Evolutionary conservation across 2,888 invertebrate species (phyloP).

Genomic region (Microctonus brassicae): DNA sequence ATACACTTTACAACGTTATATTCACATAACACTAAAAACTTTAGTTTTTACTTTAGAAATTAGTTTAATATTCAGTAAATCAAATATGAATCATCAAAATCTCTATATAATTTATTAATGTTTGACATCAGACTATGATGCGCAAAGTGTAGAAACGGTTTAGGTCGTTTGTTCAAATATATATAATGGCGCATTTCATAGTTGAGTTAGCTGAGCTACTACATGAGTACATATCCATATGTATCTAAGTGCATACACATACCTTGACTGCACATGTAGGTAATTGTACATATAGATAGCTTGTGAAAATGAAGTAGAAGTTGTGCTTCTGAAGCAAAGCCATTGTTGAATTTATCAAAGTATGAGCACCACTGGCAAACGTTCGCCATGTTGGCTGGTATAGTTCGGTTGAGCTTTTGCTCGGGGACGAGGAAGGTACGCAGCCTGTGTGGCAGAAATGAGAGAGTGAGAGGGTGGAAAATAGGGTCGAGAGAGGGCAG

Average conservation of each 20-base stretch:
- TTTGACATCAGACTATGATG: too few species aligned
- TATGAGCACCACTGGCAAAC: constrained; percentile 62
- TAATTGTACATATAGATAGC: neutral
- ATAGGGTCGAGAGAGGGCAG: constrained; percentile 38
- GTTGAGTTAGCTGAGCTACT: constrained; percentile 21
- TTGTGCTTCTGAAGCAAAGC: constrained; percentile 20
- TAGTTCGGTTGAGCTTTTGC: constrained; percentile 60
- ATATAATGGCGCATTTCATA: constrained; percentile 15
- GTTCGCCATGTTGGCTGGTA: constrained; percentile 64
- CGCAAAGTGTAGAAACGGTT: neutral
- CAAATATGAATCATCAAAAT: too few species aligned
- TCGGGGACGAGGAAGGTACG: constrained; percentile 49
- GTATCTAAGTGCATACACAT: neutral
- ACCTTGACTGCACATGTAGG: neutral
- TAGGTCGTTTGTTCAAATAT: neutral
- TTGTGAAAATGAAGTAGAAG: neutral
- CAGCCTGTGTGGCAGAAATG: constrained; percentile 26
- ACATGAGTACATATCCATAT: neutral
- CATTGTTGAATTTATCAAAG: constrained; percentile 40
- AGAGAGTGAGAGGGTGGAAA: constrained; percentile 6
- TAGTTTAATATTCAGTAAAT: too few species aligned
- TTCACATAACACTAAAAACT: too few species aligned
- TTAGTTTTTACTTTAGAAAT: too few species aligned
- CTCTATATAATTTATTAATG: too few species aligned
- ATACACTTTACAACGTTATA: too few species aligned